Evolutionary conservation across 2,888 invertebrate species (phyloP), one percentile per base, ranked within the genome.

Genomic region (Lasioglossum zephyrum): DNA sequence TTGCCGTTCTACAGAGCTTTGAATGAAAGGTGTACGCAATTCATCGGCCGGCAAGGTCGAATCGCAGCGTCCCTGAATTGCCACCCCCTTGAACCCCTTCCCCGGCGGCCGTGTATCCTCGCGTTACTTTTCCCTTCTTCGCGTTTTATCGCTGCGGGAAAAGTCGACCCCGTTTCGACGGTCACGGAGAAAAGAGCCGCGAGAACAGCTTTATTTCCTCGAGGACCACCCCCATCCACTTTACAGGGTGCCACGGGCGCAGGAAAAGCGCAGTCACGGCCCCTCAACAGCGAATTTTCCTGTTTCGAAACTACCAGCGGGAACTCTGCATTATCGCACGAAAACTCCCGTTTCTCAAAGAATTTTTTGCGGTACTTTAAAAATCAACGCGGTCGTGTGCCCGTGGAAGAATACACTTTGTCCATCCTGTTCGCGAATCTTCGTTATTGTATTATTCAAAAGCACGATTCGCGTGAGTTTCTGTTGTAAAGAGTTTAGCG

Each of bases 141-240:
- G 66, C 36, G 36, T 66, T 66, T 66, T 31, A 66, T 66, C 44
- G 53, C 69, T 53, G 79, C 73, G 73, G 53, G 73, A 69, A 79
- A 82, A 79, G 73, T 82, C 79, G 79, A 63, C 66, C 66, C 78
- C 36, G 73, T 73, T 82, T 63, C 36, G 79, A 26, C 18, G 66
- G 36, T 9, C 66, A 66, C 66, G 36, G 66, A 18, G 66, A 36
- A 66, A 66, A 66, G 66, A 66, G 36, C 9, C 36, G 31, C 66
- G 66, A 36, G 66, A 36, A 66, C 36, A 36, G 66, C 66, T 66
- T 66, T 66, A 66, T 66, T 66, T 66, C 36, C 66, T 66, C 66
- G 66, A 66, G 66, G 66, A 36, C 66, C 66, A 31, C 53, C 63
- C 63, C 31, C 13, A 16, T 16, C 31, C 26, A 31, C 63, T 26